Conservation (phyloP, 2,113 vertebrate genomes). For the Perognathus longimembris region DNA sequence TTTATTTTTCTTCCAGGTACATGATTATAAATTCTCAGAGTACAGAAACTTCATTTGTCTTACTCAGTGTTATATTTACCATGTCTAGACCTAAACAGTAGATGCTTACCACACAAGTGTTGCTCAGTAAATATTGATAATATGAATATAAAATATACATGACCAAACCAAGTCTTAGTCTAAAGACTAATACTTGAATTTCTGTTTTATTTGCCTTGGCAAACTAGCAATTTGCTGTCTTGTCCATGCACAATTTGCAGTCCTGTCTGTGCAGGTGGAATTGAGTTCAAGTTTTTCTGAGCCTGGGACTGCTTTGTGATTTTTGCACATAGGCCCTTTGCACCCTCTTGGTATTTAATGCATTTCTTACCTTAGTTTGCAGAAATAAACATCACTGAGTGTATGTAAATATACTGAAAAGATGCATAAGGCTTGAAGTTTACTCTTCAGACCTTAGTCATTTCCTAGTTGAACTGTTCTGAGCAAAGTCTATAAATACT, state of each 20-base stretch:
- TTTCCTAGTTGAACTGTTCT: not conserved
- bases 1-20: not conserved
- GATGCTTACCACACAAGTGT: not conserved
- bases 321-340: not conserved
- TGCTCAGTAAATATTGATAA: not conserved
- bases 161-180: not conserved
- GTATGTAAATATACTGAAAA: not conserved
- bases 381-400: not conserved
- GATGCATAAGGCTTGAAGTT: not conserved
- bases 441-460: not conserved
- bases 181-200: not conserved
- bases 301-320: not conserved
- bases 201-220: conserved; percentile 10
- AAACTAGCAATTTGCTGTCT: not conserved
- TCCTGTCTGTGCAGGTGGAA: not conserved
- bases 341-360: not conserved
- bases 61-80: not conserved
- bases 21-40: not conserved
- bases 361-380: not conserved
- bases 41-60: not conserved
- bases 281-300: not conserved
- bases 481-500: not conserved
- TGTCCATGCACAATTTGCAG: not conserved
- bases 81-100: not conserved
- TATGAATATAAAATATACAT: not conserved